phyloP scores from a whole-genome alignment of 2,888 invertebrate genomes.

The Leistus spinibarbis region DNA sequence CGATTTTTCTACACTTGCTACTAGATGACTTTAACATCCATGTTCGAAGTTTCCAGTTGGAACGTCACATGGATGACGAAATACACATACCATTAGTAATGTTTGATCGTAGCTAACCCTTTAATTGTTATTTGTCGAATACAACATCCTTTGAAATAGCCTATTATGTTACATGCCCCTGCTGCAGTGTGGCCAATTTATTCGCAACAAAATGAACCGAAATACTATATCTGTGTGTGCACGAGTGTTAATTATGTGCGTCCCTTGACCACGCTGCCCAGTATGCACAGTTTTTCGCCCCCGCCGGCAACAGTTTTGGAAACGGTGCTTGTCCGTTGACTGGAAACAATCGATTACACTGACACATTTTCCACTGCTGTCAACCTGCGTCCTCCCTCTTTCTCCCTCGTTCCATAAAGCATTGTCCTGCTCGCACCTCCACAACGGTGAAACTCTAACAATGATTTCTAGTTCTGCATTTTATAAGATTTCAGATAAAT shows the following conservation, averaged over 20 bases:
- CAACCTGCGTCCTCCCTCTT: background rate
- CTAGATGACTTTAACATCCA: too few species aligned
- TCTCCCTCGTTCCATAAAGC: too few species aligned
- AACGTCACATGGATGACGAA: too few species aligned
- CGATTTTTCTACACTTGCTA: too few species aligned
- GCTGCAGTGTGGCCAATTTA: too few species aligned
- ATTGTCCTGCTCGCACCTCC: background rate
- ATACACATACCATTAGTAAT: too few species aligned
- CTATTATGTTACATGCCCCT: too few species aligned
- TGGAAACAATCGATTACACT: background rate
- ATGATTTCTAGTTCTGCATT: background rate
- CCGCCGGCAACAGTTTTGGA: background rate
- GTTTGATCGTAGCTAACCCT: too few species aligned
- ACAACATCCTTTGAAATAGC: too few species aligned
- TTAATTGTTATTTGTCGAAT: too few species aligned
- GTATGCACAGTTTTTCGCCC: background rate
- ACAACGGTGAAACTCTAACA: background rate
- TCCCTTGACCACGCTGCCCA: background rate
- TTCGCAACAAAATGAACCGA: background rate
- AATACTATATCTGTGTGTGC: background rate
- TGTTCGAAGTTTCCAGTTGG: too few species aligned
- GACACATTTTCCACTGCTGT: background rate
- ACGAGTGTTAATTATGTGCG: background rate
- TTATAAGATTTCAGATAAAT: background rate
- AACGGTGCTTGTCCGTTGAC: background rate